Conservation (phyloP, 35 echinoderm and acorn worm species). For the Nesometra sesokonis region DNA sequence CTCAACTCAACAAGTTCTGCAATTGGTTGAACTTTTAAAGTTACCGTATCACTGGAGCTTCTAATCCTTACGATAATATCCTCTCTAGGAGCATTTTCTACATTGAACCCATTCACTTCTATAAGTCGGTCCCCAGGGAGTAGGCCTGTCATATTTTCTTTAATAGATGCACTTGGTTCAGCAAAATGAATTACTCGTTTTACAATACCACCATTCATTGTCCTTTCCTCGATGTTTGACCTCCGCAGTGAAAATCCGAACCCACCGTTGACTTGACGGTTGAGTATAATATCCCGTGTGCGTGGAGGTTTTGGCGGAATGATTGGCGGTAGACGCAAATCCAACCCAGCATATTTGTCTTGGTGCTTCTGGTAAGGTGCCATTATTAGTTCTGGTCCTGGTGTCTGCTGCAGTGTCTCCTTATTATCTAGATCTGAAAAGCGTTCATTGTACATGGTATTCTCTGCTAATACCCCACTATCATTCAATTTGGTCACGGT, state of each 20-base stretch:
- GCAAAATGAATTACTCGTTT: constrained; percentile 89
- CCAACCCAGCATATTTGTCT: constrained; percentile 63
- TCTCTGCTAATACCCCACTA: constrained; percentile 30
- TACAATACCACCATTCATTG: constrained; percentile 26
- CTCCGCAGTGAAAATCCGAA: constrained; percentile 88
- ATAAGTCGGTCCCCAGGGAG: constrained; percentile 86
- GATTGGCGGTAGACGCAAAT: constrained; percentile 56
- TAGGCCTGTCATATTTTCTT: constrained; percentile 81
- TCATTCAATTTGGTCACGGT: constrained; percentile 59
- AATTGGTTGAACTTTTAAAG: constrained; percentile 91
- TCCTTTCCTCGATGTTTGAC: constrained; percentile 60
- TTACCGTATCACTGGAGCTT: constrained; percentile 62
- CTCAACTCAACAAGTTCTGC: constrained; percentile 91
- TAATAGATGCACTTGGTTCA: constrained; percentile 64
- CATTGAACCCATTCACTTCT: constrained; percentile 80
- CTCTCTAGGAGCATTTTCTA: constrained; percentile 67
- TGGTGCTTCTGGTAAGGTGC: neutral
- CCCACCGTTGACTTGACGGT: constrained; percentile 64
- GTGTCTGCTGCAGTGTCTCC: neutral
- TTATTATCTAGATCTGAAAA: constrained; percentile 32
- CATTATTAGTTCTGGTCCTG: constrained; percentile 26
- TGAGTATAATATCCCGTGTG: constrained; percentile 63
- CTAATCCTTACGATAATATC: constrained; percentile 77
- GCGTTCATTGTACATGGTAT: constrained; percentile 70
- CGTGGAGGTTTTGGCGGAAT: constrained; percentile 70